These are phyloP conservation scores for Euschistus heros DNA, from an alignment of 1,140 invertebrate genomes.

Conservation along the genomic window DNA sequence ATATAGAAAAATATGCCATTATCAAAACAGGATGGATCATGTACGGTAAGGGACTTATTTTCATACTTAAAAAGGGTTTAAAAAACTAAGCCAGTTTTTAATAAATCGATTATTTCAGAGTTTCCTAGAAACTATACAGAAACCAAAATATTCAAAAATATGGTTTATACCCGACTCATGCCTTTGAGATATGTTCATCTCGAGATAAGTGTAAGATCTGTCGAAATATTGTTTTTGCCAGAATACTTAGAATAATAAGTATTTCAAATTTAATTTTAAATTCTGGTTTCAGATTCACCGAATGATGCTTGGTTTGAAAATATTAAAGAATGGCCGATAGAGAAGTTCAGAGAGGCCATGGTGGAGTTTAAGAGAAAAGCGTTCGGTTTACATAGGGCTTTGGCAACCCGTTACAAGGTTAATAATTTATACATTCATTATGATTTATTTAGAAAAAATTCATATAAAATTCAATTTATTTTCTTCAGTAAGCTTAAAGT, in stretches of 20 bases:
- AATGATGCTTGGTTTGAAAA: constrained; percentile 11
- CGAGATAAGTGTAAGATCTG: constrained; percentile 28
- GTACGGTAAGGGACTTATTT: constrained; percentile 30
- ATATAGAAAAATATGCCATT: constrained; percentile 3
- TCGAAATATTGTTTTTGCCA: not conserved
- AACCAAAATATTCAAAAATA: constrained; percentile 36
- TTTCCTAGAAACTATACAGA: constrained; percentile 38
- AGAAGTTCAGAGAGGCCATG: constrained; percentile 1
- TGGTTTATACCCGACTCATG: constrained; percentile 41
- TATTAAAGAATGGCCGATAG: not conserved
- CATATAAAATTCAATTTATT: no score
- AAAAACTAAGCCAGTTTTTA: not conserved
- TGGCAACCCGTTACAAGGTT: not conserved
- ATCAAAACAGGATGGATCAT: constrained; percentile 33
- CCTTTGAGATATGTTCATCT: constrained; percentile 37
- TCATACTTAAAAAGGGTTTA: constrained; percentile 1
- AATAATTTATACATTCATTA: no score
- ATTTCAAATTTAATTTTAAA: no score
- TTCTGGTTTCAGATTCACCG: not conserved
- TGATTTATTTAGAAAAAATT: no score
- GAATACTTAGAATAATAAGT: no score
- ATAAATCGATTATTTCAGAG: constrained; percentile 30
- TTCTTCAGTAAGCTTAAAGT: no score
- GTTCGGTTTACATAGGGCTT: constrained; percentile 2
- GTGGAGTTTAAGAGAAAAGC: not conserved